Evolutionary conservation across 2,888 invertebrate genomes (phyloP).

Genomic region (Mesochorus sp.): DNA sequence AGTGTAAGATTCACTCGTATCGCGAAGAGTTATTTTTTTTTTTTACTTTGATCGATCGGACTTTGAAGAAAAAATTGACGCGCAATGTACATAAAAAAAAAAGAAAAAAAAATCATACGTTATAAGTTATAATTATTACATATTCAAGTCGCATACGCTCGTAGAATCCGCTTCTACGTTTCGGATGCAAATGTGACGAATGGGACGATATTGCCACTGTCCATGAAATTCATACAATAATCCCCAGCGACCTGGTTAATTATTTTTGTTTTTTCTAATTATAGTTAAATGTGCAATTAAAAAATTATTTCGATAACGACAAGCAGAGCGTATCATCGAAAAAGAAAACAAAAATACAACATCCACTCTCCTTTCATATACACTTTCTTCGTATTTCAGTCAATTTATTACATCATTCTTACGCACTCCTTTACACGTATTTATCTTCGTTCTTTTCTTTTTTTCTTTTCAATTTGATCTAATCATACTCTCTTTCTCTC

Average conservation of each 20-base stretch:
- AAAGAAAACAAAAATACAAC: conserved; percentile 32
- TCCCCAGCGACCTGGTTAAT: background rate
- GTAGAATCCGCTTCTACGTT: conserved; percentile 45
- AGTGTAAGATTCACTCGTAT: conserved; percentile 32
- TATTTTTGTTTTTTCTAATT: conserved; percentile 7
- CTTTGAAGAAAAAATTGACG: conserved; percentile 50
- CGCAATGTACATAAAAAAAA: conserved; percentile 39
- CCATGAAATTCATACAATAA: conserved; percentile 11
- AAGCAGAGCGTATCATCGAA: conserved; percentile 1
- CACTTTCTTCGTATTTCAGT: conserved; percentile 61
- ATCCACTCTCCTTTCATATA: conserved; percentile 47
- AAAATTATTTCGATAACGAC: conserved; percentile 23
- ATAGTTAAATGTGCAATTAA: conserved; percentile 24
- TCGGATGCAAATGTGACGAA: conserved; percentile 42
- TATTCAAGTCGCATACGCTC: conserved; percentile 42
- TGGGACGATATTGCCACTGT: conserved; percentile 33
- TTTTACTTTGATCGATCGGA: conserved; percentile 50
- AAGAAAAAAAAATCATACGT: conserved; percentile 18
- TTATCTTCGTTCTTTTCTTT: conserved; percentile 71
- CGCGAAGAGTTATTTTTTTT: conserved; percentile 18
- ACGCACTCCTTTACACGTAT: conserved; percentile 58
- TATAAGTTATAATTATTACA: conserved; percentile 42
- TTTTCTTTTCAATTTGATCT: conserved; percentile 21
- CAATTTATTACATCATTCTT: conserved; percentile 64
- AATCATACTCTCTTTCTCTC: conserved; percentile 66